Base-by-base conservation (phyloP, 2,888 invertebrate species). In the Rutpela maculata region DNA sequence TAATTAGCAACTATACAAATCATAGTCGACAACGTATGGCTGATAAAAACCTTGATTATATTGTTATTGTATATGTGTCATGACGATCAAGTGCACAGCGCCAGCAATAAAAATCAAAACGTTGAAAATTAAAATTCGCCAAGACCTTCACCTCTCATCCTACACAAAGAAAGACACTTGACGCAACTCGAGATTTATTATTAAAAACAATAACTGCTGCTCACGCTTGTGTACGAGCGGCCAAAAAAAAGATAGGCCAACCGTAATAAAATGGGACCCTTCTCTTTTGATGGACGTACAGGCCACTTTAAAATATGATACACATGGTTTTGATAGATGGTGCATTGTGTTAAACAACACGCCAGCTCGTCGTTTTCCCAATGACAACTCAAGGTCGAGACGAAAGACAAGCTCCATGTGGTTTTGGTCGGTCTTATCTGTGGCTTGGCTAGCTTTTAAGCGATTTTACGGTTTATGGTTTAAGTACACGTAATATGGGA, bases 341-440 rank as follows among this genome's bases (percentile, higher is more conserved):
- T 59, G 59, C 15, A 59, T 59, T 59, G 59, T 22, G 22, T 59
- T 22, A 19, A 59, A 59, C 59, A 19, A 12, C 18, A 19, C 11
- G 26, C 15, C 15, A 59, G 26, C 26, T 59, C 59, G 59, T 59
- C 59, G 59, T 59, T 59, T 59, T n/a, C n/a, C 62, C 62, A 62
- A 31, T 62, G 62, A 62, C 62, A 62, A 62, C 35, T 35, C 62
- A 62, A 62, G 62, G 62, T 62, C 62, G 62, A 62, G n/a, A 31
- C n/a, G 22, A 31, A 31, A 62, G 31, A 31, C 26, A 31, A 62
- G 26, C 31, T 12, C 62, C 62, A 62, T 62, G 26, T 62, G 62
- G 26, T 31, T 22, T 59, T 15, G n/a, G 50, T 50, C n/a, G 50
- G 3, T 15, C 50, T 50, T 50, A 50, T 50, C 50, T 50, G 50